A percentile compares a stretch with the other conserved stretches of the same genome.
Evolutionary conservation across 2,113 vertebrate species (phyloP).

Genomic region (Ictalurus furcatus): DNA sequence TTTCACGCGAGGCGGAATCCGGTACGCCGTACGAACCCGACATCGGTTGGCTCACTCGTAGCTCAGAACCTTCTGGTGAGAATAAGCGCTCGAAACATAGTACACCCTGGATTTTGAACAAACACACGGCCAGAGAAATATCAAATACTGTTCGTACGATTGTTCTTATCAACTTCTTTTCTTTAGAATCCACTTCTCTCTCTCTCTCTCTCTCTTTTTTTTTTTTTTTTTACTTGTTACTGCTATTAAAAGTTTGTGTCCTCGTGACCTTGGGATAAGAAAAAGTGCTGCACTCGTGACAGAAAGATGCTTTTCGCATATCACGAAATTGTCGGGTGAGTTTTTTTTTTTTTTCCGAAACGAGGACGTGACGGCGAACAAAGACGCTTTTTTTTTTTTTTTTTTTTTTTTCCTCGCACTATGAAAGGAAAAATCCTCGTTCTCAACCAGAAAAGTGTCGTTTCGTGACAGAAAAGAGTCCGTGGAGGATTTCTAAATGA

Average conservation of each 20-base stretch:
- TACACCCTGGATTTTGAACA: not conserved
- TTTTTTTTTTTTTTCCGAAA: not conserved
- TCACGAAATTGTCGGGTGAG: not conserved
- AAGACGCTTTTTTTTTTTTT: not conserved
- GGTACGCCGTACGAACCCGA: not conserved
- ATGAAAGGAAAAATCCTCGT: not conserved
- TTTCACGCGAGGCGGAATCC: not conserved
- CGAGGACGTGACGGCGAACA: not conserved
- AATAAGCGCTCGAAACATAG: not conserved
- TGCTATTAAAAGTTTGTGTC: not conserved
- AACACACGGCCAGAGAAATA: not conserved
- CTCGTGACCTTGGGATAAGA: not conserved
- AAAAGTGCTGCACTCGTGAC: not conserved
- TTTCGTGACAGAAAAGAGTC: not conserved
- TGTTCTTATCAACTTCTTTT: not conserved
- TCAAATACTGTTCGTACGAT: not conserved
- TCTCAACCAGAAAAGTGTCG: conserved; percentile 6
- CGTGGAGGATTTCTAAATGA: not conserved
- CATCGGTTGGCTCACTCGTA: not conserved
- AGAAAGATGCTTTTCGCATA: not conserved
- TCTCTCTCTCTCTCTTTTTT: too few species aligned
- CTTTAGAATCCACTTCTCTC: not conserved
- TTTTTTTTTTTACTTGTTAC: not conserved
- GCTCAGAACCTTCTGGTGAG: not conserved
- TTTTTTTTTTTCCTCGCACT: not conserved